Conservation (phyloP, 2,113 vertebrate species). For the Lathamus discolor region DNA sequence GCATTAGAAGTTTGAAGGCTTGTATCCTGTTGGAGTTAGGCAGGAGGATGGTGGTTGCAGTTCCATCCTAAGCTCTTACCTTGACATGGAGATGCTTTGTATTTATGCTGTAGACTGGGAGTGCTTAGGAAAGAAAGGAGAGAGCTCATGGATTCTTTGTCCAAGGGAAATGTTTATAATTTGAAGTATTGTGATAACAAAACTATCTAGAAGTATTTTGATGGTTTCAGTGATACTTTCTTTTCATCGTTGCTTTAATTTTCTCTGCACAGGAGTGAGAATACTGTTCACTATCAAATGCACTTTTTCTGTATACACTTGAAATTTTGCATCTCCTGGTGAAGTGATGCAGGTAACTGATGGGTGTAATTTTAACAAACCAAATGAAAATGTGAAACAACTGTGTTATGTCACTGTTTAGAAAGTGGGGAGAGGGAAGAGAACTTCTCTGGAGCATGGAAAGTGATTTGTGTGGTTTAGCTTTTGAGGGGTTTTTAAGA, state of each 20-base stretch:
- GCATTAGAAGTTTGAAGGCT: neutral
- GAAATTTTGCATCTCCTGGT: neutral
- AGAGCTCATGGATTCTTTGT: neutral
- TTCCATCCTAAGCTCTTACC: neutral
- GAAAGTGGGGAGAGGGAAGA: neutral
- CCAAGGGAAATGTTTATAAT: neutral
- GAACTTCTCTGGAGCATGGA: neutral
- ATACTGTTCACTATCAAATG: neutral
- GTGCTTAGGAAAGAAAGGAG: neutral
- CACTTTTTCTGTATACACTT: neutral
- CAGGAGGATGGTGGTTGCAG: neutral
- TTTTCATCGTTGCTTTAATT: neutral
- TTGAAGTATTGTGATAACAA: neutral
- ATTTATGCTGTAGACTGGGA: neutral
- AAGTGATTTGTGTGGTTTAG: neutral
- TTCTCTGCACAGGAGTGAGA: neutral
- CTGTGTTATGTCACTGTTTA: neutral
- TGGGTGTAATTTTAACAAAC: neutral
- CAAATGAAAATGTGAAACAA: neutral
- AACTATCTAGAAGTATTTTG: neutral
- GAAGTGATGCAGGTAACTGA: neutral
- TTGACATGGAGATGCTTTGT: neutral
- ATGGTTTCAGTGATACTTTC: neutral
- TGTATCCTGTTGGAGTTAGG: neutral
- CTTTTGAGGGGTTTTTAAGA: neutral